These are phyloP conservation scores for Chironomus riparius DNA, from an alignment of 2,888 invertebrate species.

Conservation along the genomic window DNA sequence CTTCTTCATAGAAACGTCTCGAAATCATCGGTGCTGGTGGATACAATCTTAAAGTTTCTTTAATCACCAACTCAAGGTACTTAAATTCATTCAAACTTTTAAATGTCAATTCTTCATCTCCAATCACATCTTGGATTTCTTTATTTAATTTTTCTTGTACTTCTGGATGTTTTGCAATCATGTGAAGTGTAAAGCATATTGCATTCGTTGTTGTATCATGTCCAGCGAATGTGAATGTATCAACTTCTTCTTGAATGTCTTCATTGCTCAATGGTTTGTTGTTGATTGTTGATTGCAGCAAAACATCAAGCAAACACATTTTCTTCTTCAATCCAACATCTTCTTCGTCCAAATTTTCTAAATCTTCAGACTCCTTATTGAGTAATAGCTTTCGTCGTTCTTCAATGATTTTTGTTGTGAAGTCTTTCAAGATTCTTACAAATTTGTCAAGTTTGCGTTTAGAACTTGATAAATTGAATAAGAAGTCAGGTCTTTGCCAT, in stretches of 20 bases:
- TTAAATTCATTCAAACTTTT: constrained; percentile 36
- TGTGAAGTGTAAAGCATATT: constrained; percentile 38
- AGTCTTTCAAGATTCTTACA: constrained; percentile 40
- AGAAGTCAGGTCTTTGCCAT: constrained; percentile 33
- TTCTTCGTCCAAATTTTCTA: constrained; percentile 1
- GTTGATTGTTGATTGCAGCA: constrained; percentile 47
- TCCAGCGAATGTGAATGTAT: constrained; percentile 57
- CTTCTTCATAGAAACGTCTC: constrained; percentile 37
- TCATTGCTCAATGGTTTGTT: constrained; percentile 45
- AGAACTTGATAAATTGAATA: constrained; percentile 37
- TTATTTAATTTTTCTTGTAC: constrained; percentile 36
- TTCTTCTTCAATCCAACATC: constrained; percentile 42
- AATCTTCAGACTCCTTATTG: constrained; percentile 22
- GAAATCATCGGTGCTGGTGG: constrained; percentile 41
- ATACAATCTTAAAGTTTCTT: constrained; percentile 39
- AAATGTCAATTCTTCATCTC: constrained; percentile 31
- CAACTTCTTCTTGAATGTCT: constrained; percentile 51
- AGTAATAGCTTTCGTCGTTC: constrained; percentile 33
- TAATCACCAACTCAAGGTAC: constrained; percentile 41
- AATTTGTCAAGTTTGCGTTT: constrained; percentile 28
- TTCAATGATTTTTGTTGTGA: constrained; percentile 43
- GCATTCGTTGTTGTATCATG: constrained; percentile 40
- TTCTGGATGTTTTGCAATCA: constrained; percentile 37
- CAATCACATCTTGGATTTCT: constrained; percentile 36
- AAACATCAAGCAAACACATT: constrained; percentile 51